Evolutionary conservation across 2,888 invertebrate genomes (phyloP).

Genomic region (Willowsia nigromaculata): DNA sequence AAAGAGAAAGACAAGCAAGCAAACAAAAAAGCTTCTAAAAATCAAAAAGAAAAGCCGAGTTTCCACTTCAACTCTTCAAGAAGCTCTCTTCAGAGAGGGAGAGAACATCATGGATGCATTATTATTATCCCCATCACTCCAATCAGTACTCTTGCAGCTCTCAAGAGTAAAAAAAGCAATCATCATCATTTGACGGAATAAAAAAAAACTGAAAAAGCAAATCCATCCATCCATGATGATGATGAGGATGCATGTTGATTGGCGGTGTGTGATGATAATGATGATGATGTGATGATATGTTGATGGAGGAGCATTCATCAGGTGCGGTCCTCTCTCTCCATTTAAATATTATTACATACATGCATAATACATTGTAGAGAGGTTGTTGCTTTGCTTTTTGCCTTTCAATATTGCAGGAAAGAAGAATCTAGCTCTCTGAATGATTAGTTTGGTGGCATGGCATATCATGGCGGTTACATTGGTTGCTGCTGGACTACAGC

Average conservation of each 20-base stretch:
- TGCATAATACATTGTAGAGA: no score
- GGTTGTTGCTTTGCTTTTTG: not conserved
- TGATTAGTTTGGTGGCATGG: no score
- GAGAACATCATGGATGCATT: no score
- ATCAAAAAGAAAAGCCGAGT: not conserved
- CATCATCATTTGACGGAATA: not conserved
- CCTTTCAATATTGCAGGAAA: not conserved
- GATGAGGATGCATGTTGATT: slow-evolving; percentile 45
- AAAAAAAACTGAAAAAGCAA: not conserved
- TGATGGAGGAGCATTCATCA: slow-evolving; percentile 65
- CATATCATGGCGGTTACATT: not conserved
- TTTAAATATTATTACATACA: not conserved
- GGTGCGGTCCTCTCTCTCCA: slow-evolving; percentile 58
- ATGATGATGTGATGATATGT: slow-evolving; percentile 67
- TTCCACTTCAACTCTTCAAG: not conserved
- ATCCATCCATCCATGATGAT: not conserved
- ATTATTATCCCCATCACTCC: not conserved
- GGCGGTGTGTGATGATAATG: slow-evolving; percentile 52
- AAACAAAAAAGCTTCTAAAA: not conserved
- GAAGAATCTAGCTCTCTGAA: not conserved
- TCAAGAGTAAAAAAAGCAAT: not conserved
- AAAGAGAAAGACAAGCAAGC: not conserved
- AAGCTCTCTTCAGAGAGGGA: no score
- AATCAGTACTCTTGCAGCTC: not conserved
- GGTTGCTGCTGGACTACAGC: not conserved